phyloP scores from a whole-genome alignment of 2,113 vertebrate species.

The Menura novaehollandiae region DNA sequence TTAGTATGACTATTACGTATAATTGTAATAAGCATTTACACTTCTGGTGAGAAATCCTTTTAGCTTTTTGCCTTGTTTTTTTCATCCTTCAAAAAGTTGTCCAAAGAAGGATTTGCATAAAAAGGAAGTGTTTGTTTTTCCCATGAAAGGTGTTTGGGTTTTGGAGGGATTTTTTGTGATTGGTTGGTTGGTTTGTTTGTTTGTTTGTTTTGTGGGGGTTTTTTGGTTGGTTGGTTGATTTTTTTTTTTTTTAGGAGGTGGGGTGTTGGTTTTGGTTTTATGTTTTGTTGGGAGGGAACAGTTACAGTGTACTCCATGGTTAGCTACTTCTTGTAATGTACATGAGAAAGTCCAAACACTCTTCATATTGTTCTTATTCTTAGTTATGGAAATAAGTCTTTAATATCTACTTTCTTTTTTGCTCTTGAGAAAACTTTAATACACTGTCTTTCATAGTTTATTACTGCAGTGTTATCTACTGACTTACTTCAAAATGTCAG shows the following conservation, averaged over 20 bases:
- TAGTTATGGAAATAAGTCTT: neutral
- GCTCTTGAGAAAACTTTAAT: neutral
- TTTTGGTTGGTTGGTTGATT: neutral
- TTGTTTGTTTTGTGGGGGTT: neutral
- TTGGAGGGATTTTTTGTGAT: neutral
- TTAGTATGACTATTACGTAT: neutral
- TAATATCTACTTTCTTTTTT: neutral
- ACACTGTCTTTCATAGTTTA: neutral
- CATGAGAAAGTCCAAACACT: neutral
- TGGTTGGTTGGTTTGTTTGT: neutral
- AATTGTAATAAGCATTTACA: neutral
- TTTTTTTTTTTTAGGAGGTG: neutral
- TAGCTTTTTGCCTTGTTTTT: neutral
- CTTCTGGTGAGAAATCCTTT: neutral
- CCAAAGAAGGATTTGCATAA: neutral
- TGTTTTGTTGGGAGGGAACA: neutral
- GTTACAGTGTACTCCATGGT: neutral
- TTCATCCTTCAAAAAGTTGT: neutral
- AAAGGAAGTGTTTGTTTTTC: neutral
- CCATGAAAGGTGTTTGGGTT: neutral
- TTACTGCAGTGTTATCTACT: neutral
- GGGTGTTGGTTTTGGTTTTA: neutral
- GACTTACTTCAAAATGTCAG: neutral
- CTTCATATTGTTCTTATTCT: neutral
- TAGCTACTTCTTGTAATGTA: neutral